Conservation (phyloP, 2,113 vertebrate species). For the Lutjanus erythropterus region DNA sequence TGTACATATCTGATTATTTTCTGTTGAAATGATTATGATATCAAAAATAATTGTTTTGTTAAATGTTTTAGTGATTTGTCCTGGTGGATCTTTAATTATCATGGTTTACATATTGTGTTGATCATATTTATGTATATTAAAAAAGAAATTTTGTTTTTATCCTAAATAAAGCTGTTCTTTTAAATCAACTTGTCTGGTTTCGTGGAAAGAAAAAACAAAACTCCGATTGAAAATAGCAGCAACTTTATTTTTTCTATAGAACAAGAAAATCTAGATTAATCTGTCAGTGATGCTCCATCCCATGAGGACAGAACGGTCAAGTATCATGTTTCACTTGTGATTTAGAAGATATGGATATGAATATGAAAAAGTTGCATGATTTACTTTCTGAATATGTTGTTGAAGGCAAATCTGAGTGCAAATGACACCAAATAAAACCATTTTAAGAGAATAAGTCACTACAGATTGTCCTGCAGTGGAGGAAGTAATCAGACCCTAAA, state of each 20-base stretch:
- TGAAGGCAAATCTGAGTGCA: background rate
- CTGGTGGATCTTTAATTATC: constrained; percentile 47
- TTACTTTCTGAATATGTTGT: background rate
- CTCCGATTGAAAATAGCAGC: background rate
- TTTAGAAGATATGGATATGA: background rate
- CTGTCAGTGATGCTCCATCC: background rate
- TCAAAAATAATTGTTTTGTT: constrained; percentile 27
- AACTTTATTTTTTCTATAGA: constrained; percentile 46
- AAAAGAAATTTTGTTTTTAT: constrained; percentile 64
- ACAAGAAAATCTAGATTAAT: background rate
- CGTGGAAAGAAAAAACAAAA: background rate
- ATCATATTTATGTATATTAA: constrained; percentile 66
- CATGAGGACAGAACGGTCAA: background rate
- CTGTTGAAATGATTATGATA: constrained; percentile 40
- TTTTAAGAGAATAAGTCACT: background rate
- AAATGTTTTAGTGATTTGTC: constrained; percentile 60
- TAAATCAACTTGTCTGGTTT: constrained; percentile 14
- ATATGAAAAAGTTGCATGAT: background rate
- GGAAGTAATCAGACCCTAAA: background rate
- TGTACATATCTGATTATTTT: constrained; percentile 60
- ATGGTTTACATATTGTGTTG: constrained; percentile 59
- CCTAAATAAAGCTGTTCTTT: constrained; percentile 68
- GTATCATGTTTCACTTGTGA: background rate
- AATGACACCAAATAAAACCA: background rate
- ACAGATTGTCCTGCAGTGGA: background rate